Conservation (phyloP, 2,888 invertebrate species). For the Andrena bicolor region DNA sequence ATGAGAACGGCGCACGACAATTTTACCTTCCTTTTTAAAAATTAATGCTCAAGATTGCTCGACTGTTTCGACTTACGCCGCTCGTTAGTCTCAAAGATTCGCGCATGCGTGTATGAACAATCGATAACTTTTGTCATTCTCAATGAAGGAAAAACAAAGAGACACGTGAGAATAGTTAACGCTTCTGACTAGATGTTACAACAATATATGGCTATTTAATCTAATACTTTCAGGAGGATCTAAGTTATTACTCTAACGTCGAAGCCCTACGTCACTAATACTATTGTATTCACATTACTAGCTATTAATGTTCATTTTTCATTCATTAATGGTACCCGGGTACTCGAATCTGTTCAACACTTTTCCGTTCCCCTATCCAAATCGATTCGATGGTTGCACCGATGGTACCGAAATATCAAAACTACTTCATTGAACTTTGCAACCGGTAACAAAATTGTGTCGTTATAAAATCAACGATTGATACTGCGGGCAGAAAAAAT, state of each 20-base stretch:
- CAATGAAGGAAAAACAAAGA: background rate
- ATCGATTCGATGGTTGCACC: background rate
- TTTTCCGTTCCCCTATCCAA: background rate
- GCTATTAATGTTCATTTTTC: background rate
- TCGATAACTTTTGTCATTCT: background rate
- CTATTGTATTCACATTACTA: background rate
- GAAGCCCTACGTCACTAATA: constrained; percentile 1
- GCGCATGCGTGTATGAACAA: background rate
- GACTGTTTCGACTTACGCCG: background rate
- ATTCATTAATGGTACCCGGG: background rate
- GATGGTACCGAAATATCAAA: background rate
- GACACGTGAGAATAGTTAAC: constrained; percentile 1
- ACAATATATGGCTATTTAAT: constrained; percentile 20
- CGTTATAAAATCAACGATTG: constrained; percentile 3
- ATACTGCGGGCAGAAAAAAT: constrained; percentile 3
- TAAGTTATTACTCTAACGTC: constrained; percentile 1
- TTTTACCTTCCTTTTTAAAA: background rate
- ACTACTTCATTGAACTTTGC: background rate
- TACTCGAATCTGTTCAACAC: background rate
- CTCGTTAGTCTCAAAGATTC: background rate
- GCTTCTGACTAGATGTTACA: constrained; percentile 54
- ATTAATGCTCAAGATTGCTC: constrained; percentile 1
- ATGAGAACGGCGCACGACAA: background rate
- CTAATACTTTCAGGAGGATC: constrained; percentile 24
- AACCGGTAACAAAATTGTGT: constrained; percentile 7